Evolutionary conservation across 2,797 vertebrate genomes (phyloP), one percentile per base, ranked within the genome.

Genomic region (Betta splendens): DNA sequence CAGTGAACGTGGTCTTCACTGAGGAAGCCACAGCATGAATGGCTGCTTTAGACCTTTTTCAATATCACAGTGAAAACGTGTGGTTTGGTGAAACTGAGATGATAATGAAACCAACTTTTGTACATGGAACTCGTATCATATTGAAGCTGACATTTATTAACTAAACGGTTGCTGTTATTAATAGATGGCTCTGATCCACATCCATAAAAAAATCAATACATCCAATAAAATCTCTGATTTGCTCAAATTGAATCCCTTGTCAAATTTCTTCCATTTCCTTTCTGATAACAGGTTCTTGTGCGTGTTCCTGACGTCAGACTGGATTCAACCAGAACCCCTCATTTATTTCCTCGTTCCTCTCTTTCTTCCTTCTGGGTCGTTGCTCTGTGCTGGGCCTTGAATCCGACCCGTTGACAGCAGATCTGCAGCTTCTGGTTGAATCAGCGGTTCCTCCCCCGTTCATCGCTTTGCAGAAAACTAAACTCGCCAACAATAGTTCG

Each of bases 261-360:
- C 11, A 7, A 48, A 26, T 50, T 42, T 58, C n/a, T n/a, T n/a
- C n/a, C n/a, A 48, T 26, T 50, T 42, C 58, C n/a, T n/a, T n/a
- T n/a, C n/a, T n/a, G n/a, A n/a, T n/a, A n/a, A n/a, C n/a, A n/a
- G n/a, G n/a, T n/a, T n/a, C n/a, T n/a, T n/a, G n/a, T n/a, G n/a
- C n/a, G n/a, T n/a, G n/a, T n/a, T n/a, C n/a, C n/a, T n/a, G n/a
- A n/a, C n/a, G n/a, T n/a, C n/a, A n/a, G n/a, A 69, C 55, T 63
- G 58, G 68, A 85, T 75, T 82, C 79, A 81, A 84, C 29, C n/a
- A n/a, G n/a, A n/a, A n/a, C 61, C 39, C 43, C 47, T 54, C 57
- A 53, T 66, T 64, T 4, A 58, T 40, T n/a, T 40, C 37, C 47
- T 40, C 29, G 8, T 9, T 13, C 15, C 18, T 22, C 29, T 10